phyloP scores from a whole-genome alignment of 2,888 invertebrate genomes.

The Stenchaetothrips biformis region DNA sequence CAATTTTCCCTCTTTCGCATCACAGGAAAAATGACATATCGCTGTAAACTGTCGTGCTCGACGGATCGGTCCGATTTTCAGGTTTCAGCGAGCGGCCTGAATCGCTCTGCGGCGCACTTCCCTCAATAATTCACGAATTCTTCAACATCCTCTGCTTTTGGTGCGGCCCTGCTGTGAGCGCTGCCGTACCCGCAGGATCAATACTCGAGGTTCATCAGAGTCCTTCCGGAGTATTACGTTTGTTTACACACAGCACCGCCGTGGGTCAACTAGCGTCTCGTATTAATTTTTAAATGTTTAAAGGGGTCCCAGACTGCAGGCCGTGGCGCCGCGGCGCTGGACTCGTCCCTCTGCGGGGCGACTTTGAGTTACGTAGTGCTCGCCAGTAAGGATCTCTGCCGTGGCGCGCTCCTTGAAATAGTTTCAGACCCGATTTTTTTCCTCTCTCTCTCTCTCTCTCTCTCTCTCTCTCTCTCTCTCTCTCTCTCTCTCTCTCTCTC shows the following conservation, averaged over 20 bases:
- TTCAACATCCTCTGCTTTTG: not conserved
- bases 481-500: constrained; percentile 46
- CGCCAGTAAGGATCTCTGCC: constrained; percentile 30
- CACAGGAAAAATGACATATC: not conserved
- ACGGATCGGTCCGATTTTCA: not conserved
- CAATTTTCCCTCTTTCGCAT: not conserved
- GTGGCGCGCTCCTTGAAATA: constrained; percentile 29
- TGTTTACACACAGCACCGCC: not conserved
- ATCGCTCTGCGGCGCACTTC: not conserved
- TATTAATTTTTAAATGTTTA: not conserved
- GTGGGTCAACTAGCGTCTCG: not conserved
- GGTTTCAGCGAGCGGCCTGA: not conserved
- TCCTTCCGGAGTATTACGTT: not conserved
- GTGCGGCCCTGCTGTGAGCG: not conserved
- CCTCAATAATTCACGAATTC: not conserved
- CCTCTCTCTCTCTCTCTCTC: constrained; percentile 47
- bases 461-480: constrained; percentile 23
- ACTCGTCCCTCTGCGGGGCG: constrained; percentile 27
- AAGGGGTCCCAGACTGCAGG: not conserved
- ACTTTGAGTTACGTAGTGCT: constrained; percentile 27
- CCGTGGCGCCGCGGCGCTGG: constrained; percentile 27
- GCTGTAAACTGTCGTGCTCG: not conserved
- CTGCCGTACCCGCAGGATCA: not conserved
- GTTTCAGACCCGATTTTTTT: constrained; percentile 43
- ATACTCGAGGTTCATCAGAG: constrained; percentile 8